Percentiles rank a stretch among this genome's conserved stretches.
These are phyloP conservation scores for Larimichthys polyactis DNA, from an alignment of 2,113 vertebrate genomes.

Conservation along the genomic window DNA sequence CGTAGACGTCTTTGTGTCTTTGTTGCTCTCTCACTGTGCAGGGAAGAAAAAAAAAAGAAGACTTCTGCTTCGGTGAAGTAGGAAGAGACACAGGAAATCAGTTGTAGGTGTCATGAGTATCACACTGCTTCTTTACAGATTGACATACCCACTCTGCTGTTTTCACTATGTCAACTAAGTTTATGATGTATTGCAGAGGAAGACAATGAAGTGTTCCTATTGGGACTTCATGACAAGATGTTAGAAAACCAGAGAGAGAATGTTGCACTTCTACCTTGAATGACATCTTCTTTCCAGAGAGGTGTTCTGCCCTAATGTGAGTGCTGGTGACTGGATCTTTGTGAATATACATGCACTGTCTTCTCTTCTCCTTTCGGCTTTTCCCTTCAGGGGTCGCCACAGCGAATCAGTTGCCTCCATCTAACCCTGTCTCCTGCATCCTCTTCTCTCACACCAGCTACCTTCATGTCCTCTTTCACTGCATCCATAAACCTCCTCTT, in stretches of 20 bases:
- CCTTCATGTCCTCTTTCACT: too few species aligned
- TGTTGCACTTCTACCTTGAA: slow-evolving; percentile 8
- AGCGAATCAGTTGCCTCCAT: too few species aligned
- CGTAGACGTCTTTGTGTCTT: background rate
- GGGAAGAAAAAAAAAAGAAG: background rate
- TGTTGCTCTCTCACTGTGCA: slow-evolving; percentile 12
- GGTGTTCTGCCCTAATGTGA: background rate
- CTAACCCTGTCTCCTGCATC: too few species aligned
- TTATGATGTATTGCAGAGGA: slow-evolving; percentile 31
- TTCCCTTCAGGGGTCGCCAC: too few species aligned
- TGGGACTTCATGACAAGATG: slow-evolving; percentile 40
- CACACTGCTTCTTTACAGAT: slow-evolving; percentile 24
- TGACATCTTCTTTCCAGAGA: slow-evolving; percentile 25
- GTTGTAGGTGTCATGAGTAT: slow-evolving; percentile 44
- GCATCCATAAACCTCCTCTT: too few species aligned
- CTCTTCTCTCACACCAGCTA: too few species aligned
- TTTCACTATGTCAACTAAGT: slow-evolving; percentile 46
- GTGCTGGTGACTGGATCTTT: background rate
- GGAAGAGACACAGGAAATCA: slow-evolving; percentile 41
- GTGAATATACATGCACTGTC: too few species aligned
- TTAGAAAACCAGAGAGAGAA: slow-evolving; percentile 4
- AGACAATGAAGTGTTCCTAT: slow-evolving; percentile 34
- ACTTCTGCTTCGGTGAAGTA: slow-evolving; percentile 2
- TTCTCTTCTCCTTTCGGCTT: too few species aligned
- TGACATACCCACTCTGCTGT: slow-evolving; percentile 38